Conservation (phyloP, 1,140 invertebrate genomes). For the Penaeus indicus region DNA sequence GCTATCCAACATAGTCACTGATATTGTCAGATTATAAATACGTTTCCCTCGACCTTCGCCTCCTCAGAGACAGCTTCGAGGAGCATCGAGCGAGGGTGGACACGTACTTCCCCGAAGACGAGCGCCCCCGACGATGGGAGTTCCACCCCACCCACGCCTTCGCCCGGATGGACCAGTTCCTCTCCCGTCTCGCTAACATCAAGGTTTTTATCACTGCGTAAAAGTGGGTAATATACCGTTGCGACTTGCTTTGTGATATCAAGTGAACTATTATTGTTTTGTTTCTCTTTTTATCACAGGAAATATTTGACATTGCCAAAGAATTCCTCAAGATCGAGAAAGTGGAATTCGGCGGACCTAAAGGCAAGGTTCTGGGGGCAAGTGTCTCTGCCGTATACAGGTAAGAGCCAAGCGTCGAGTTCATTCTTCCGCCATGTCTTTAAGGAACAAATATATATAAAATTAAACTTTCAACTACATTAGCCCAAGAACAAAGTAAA, state of each 20-base stretch:
- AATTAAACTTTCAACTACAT: too few relatives aligned
- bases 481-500: too few relatives aligned
- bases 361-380: conserved; percentile 84
- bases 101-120: conserved; percentile 76
- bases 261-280: background rate
- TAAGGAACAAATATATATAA: too few relatives aligned
- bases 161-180: conserved; percentile 85
- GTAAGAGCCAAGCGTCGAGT: conserved; percentile 71
- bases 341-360: conserved; percentile 93
- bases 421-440: background rate
- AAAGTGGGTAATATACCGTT: too few relatives aligned
- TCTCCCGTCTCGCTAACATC: conserved; percentile 85
- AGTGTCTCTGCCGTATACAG: conserved; percentile 74
- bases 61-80: conserved; percentile 76
- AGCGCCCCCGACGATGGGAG: conserved; percentile 82
- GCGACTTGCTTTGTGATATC: too few relatives aligned
- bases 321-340: conserved; percentile 96
- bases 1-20: background rate
- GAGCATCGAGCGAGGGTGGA: conserved; percentile 80
- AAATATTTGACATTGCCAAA: conserved; percentile 91
- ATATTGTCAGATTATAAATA: background rate
- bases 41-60: conserved; percentile 37
- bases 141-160: conserved; percentile 89
- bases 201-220: conserved; percentile 72
- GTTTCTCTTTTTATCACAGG: conserved; percentile 73